Evolutionary conservation across 1,140 invertebrate species (phyloP).

Genomic region (Temnothorax nylanderi): DNA sequence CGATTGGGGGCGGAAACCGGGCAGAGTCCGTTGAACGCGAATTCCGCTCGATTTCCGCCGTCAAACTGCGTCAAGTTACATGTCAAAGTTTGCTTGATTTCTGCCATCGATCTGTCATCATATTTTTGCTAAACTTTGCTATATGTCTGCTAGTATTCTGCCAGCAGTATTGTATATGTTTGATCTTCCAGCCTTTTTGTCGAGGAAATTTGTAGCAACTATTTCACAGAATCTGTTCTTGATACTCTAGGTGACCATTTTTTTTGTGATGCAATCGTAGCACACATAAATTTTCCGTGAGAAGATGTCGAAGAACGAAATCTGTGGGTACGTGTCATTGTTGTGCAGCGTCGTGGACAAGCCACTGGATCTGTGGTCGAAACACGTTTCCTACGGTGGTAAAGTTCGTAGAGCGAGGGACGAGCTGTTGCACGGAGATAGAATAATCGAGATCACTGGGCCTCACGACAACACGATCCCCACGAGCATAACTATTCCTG

Average conservation of each 20-base stretch:
- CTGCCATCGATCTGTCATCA: no score
- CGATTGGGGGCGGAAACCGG: neutral
- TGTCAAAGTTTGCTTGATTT: neutral
- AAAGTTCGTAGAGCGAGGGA: slow-evolving; percentile 67
- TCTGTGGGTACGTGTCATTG: slow-evolving; percentile 65
- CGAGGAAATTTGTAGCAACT: neutral
- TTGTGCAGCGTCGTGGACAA: slow-evolving; percentile 70
- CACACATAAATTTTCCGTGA: neutral
- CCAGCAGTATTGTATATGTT: neutral
- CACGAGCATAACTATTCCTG: slow-evolving; percentile 68
- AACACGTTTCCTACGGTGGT: slow-evolving; percentile 68
- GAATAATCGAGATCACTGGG: slow-evolving; percentile 71
- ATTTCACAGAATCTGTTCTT: neutral
- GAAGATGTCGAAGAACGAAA: slow-evolving; percentile 17
- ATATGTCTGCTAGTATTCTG: neutral
- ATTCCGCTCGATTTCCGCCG: neutral
- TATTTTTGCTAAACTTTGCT: neutral
- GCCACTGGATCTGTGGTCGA: slow-evolving; percentile 71
- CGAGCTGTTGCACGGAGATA: slow-evolving; percentile 64
- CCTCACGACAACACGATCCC: slow-evolving; percentile 51
- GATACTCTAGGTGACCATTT: neutral
- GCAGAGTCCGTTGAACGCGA: neutral
- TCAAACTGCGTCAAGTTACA: neutral
- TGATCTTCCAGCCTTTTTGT: neutral
- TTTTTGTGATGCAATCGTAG: neutral